These are phyloP conservation scores for Pterobdella sp. DNA, from an alignment of 2,888 invertebrate species.

Conservation along the genomic window DNA sequence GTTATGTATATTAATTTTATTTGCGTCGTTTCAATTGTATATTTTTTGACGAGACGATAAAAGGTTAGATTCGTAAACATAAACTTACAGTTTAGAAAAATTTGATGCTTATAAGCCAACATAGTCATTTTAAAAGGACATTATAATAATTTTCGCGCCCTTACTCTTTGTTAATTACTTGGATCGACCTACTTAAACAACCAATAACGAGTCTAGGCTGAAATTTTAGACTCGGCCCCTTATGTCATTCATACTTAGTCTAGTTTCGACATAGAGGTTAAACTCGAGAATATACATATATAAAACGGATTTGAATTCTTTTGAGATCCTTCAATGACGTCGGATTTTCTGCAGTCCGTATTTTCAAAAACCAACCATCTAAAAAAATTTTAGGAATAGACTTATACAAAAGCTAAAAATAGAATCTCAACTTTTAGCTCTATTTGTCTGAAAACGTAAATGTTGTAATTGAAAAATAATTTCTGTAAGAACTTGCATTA, in stretches of 20 bases:
- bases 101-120: neutral
- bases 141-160: neutral
- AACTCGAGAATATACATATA: neutral
- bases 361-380: neutral
- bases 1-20: neutral
- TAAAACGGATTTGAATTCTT: neutral
- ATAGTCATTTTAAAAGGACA: too few relatives aligned
- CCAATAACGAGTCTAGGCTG: neutral
- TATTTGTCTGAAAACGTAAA: neutral
- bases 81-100: neutral
- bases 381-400: neutral
- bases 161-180: slow-evolving; percentile 10
- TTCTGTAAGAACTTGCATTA: neutral
- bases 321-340: neutral
- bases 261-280: neutral
- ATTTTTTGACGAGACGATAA: neutral
- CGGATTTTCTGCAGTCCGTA: neutral
- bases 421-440: neutral
- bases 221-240: neutral
- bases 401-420: neutral
- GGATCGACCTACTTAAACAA: neutral
- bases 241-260: neutral
- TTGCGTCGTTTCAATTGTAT: neutral
- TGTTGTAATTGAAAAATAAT: neutral
- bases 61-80: neutral